Percentiles rank a stretch among this genome's conserved stretches.
These are phyloP conservation scores for Andrena praecox DNA, from an alignment of 2,888 invertebrate species.

Conservation along the genomic window DNA sequence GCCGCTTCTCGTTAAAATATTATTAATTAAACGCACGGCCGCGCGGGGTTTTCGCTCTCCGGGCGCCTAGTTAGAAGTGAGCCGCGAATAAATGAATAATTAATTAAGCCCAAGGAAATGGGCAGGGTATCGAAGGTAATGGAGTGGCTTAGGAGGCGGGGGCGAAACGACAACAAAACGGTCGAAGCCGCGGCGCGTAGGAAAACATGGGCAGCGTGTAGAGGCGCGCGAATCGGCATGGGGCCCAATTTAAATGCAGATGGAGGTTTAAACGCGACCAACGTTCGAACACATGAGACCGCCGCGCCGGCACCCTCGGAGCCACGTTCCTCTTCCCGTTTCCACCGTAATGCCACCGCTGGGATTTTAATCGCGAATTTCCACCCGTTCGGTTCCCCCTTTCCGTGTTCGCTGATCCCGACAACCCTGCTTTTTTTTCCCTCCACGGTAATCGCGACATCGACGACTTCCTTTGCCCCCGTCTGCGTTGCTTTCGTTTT, in stretches of 20 bases:
- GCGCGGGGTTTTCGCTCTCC: background rate
- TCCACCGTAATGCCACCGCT: constrained; percentile 69
- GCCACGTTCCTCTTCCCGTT: constrained; percentile 40
- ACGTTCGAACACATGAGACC: constrained; percentile 73
- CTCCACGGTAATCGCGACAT: constrained; percentile 63
- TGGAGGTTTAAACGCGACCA: constrained; percentile 73
- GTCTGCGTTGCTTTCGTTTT: constrained; percentile 15
- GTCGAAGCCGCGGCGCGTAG: constrained; percentile 47
- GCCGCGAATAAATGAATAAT: constrained; percentile 60
- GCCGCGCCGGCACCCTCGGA: constrained; percentile 48
- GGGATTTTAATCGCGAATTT: constrained; percentile 77
- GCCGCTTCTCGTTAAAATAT: constrained; percentile 22
- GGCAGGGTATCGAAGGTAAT: constrained; percentile 68
- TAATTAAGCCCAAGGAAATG: constrained; percentile 70
- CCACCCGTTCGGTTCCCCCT: constrained; percentile 53
- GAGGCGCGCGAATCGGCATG: constrained; percentile 64
- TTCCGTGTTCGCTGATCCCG: constrained; percentile 48
- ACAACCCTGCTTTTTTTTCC: constrained; percentile 16
- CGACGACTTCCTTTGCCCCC: constrained; percentile 56
- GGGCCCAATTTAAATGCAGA: constrained; percentile 80
- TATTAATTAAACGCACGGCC: constrained; percentile 36
- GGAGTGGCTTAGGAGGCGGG: constrained; percentile 58
- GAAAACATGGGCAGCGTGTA: constrained; percentile 61
- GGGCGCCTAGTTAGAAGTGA: constrained; percentile 30
- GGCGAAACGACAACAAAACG: constrained; percentile 65